Evolutionary conservation across 2,797 vertebrate species (phyloP), one percentile per base, ranked within the genome.

Genomic region (Triplophysa yarkandensis): DNA sequence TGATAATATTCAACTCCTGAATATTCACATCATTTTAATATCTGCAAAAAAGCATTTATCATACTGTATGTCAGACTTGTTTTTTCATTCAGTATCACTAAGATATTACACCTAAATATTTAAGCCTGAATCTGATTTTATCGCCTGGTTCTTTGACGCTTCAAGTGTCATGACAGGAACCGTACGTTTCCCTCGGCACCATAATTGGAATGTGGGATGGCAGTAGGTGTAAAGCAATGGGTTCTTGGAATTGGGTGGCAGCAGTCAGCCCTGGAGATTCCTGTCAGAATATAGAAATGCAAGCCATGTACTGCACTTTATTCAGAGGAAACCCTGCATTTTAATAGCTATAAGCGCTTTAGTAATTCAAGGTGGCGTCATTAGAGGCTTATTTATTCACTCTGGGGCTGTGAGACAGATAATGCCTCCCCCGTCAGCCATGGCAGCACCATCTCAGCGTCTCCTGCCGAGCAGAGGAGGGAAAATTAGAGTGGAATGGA

Each of bases 381-480:
- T 91, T 91, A 90, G 86, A 66, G 79, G 70, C 79, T 86, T 88
- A 89, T 91, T 92, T 91, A 90, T 92, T 88, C 88, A 86, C 86
- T 85, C 68, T 32, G 81, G 81, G 82, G 80, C 73, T 82, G 60
- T 74, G 77, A 84, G 86, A 83, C 78, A 80, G 86, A 88, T 82
- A 84, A 87, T 80, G 76, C 73, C 80, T 65, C 83, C 80, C 77
- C 75, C 83, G 85, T 91, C 86, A 89, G 80, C 86, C 81, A 84
- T 82, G 86, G 87, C 86, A 86, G 85, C 82, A 85, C 85, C 77
- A 78, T 86, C 82, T 81, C 82, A 44, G 44, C 55, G 76, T 83
- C 83, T 88, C 88, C 90, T 69, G 84, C 86, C 71, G 87, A 77
- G 88, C 74, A 80, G 63, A 81, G 82, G 82, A 84, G 85, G 63